A percentile compares a stretch with the other conserved stretches of the same genome.
Conservation (phyloP, 2,797 vertebrate genomes). For the Garrulus glandarius region DNA sequence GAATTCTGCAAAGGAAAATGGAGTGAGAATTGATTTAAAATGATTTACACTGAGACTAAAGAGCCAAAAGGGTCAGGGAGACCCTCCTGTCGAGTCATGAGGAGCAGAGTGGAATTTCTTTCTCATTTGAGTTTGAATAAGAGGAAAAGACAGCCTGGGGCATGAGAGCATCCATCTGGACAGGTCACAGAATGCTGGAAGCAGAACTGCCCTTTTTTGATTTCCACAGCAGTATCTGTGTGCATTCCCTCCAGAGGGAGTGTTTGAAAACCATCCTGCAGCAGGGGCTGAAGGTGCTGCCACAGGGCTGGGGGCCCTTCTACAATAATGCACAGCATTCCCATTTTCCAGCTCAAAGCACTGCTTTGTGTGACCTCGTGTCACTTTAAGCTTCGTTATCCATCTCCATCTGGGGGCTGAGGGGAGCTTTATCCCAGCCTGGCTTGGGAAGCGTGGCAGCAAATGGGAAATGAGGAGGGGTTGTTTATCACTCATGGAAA, state of each 20-base stretch:
- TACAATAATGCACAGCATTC: neutral
- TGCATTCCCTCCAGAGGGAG: neutral
- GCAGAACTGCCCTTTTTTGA: neutral
- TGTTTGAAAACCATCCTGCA: fast-evolving
- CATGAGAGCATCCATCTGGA: neutral
- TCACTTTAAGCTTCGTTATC: neutral
- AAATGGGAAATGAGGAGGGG: neutral
- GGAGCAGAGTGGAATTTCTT: neutral
- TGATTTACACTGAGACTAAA: neutral
- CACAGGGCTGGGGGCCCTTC: fast-evolving
- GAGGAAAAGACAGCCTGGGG: neutral
- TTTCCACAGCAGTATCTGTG: neutral
- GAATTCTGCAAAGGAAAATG: neutral
- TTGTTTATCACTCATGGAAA: neutral
- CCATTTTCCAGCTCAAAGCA: neutral
- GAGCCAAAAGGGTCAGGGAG: neutral
- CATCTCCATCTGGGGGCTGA: neutral
- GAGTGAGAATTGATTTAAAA: neutral
- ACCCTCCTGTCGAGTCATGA: neutral
- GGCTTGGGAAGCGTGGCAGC: neutral
- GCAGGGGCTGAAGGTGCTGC: neutral
- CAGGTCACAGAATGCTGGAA: neutral
- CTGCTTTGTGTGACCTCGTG: neutral
- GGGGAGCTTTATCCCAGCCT: neutral
- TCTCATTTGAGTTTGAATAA: neutral